Percentiles rank a stretch among this genome's conserved stretches.
Evolutionary conservation across 2,888 invertebrate species (phyloP).

Genomic region (Euzophera pinguis): DNA sequence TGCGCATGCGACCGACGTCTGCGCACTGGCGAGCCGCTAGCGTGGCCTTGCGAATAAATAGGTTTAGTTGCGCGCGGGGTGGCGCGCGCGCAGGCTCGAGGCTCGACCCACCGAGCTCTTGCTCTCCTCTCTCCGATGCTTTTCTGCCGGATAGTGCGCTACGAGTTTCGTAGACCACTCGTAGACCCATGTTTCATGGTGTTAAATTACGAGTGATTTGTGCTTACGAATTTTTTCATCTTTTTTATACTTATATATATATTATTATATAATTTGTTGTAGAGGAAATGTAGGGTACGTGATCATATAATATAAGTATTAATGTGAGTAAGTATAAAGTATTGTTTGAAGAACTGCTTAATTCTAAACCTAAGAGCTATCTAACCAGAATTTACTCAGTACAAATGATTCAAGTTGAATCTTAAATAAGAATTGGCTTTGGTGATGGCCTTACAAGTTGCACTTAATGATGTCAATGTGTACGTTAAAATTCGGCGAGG

Average conservation of each 20-base stretch:
- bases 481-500: slow-evolving; percentile 61
- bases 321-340: too few species aligned
- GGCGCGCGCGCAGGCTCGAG: slow-evolving; percentile 59
- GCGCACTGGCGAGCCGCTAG: slow-evolving; percentile 72
- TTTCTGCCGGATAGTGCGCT: slow-evolving; percentile 55
- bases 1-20: slow-evolving; percentile 70
- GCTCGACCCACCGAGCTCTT: slow-evolving; percentile 59
- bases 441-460: slow-evolving; percentile 38
- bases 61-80: slow-evolving; percentile 43
- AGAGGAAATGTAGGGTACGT: too few species aligned
- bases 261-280: background rate
- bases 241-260: slow-evolving; percentile 6
- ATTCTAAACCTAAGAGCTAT: slow-evolving; percentile 19
- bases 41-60: slow-evolving; percentile 79
- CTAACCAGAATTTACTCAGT: slow-evolving; percentile 34
- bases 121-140: slow-evolving; percentile 63
- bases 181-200: slow-evolving; percentile 41
- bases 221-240: slow-evolving; percentile 5
- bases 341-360: too few species aligned
- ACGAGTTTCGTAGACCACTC: slow-evolving; percentile 46
- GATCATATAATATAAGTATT: too few species aligned
- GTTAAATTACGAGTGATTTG: slow-evolving; percentile 9
- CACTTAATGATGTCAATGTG: slow-evolving; percentile 34
- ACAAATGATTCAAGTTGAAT: slow-evolving; percentile 35
- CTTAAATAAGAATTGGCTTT: slow-evolving; percentile 35